These are phyloP conservation scores for Chrosomus eos DNA, from an alignment of 2,797 vertebrate species.

Conservation along the genomic window DNA sequence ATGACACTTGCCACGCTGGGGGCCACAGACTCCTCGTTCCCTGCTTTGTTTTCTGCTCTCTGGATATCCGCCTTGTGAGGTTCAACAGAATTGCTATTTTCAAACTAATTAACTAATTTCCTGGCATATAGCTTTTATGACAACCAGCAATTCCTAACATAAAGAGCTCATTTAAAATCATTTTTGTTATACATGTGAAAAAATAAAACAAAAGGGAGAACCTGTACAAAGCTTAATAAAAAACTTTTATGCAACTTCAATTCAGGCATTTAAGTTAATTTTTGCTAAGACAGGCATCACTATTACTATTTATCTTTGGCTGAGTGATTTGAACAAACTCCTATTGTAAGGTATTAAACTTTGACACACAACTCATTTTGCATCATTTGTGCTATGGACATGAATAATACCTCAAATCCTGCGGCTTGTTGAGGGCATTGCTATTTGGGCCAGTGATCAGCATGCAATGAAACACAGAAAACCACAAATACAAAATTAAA, in stretches of 20 bases:
- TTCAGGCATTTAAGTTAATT: not conserved
- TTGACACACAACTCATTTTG: too few relatives aligned
- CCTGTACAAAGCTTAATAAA: too few relatives aligned
- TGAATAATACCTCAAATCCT: not conserved
- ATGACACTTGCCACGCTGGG: slow-evolving; percentile 52
- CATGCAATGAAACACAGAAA: too few relatives aligned
- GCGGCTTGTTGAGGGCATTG: not conserved
- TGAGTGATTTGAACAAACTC: not conserved
- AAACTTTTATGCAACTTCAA: too few relatives aligned
- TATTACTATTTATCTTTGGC: not conserved
- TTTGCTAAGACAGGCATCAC: not conserved
- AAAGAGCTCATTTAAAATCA: not conserved
- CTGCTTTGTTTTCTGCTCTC: slow-evolving; percentile 42
- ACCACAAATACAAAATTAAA: too few relatives aligned
- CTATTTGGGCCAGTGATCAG: not conserved
- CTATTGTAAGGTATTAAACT: not conserved
- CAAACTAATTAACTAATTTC: slow-evolving; percentile 17
- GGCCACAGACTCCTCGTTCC: not conserved
- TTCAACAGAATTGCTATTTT: slow-evolving; percentile 15
- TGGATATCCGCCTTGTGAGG: slow-evolving; percentile 13
- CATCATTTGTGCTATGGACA: not conserved
- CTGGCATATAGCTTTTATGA: slow-evolving; percentile 11
- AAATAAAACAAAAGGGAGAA: not conserved
- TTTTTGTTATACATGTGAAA: not conserved
- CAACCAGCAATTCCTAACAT: not conserved